Conservation (phyloP, 1,140 invertebrate species). For the Lerema accius region DNA sequence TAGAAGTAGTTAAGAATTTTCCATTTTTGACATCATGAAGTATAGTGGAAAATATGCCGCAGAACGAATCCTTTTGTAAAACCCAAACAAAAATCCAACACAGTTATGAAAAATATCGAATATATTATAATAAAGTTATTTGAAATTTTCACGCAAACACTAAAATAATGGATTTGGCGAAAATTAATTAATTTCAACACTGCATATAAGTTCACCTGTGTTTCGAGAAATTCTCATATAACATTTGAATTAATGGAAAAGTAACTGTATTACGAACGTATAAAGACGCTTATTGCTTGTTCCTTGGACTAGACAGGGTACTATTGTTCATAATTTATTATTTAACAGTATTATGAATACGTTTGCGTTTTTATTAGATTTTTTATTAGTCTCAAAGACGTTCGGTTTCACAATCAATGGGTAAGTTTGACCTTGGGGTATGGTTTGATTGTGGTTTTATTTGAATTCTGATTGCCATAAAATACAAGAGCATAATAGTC, state of each 20-base stretch:
- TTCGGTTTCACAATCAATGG: slow-evolving; percentile 18
- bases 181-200: slow-evolving; percentile 59
- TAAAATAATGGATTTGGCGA: slow-evolving; percentile 53
- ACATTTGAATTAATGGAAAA: not conserved
- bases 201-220: slow-evolving; percentile 36
- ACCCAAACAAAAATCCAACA: slow-evolving; percentile 29
- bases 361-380: slow-evolving; percentile 33
- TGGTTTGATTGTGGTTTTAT: slow-evolving; percentile 29
- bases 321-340: slow-evolving; percentile 40
- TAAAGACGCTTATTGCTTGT: slow-evolving; percentile 23
- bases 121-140: not conserved
- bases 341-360: slow-evolving; percentile 34
- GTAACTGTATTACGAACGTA: not conserved
- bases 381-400: slow-evolving; percentile 24
- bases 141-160: slow-evolving; percentile 42
- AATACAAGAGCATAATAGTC: not conserved
- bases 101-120: not conserved
- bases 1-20: too few relatives aligned
- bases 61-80: too few relatives aligned
- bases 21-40: too few relatives aligned
- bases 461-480: slow-evolving; percentile 17
- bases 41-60: too few relatives aligned
- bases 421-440: slow-evolving; percentile 24
- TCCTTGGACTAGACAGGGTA: not conserved
- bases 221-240: slow-evolving; percentile 40